These are phyloP conservation scores for Intellagama lesueurii DNA, from an alignment of 2,797 vertebrate species.

Conservation along the genomic window DNA sequence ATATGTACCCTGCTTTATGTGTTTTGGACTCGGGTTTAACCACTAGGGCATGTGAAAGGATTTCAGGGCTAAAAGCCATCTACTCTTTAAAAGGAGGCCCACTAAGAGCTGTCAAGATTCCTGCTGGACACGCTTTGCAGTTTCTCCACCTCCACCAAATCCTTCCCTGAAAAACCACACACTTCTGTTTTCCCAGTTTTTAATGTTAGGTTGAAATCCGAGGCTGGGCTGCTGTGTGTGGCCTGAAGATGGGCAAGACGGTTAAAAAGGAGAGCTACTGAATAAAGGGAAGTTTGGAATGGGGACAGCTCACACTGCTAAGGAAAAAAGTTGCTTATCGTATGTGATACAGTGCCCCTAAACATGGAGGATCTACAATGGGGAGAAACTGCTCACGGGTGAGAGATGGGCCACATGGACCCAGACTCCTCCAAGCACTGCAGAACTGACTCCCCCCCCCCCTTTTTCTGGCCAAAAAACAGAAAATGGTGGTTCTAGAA, in stretches of 20 bases:
- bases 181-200: neutral
- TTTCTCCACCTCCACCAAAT: neutral
- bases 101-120: neutral
- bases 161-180: neutral
- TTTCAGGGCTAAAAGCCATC: slow-evolving; percentile 10
- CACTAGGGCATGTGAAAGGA: slow-evolving; percentile 15
- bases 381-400: too few species aligned
- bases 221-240: neutral
- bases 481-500: too few species aligned
- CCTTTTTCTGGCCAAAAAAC: too few species aligned
- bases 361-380: too few species aligned
- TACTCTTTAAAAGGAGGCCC: slow-evolving; percentile 26
- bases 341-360: too few species aligned
- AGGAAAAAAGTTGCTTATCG: too few species aligned
- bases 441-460: too few species aligned
- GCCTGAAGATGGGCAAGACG: neutral
- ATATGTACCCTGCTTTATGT: slow-evolving; percentile 39
- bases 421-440: too few species aligned
- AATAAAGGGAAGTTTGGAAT: too few species aligned
- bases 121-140: neutral
- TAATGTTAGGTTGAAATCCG: neutral
- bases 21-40: slow-evolving; percentile 28
- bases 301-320: too few species aligned
- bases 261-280: neutral
- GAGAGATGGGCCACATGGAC: too few species aligned